phyloP scores from a whole-genome alignment of 2,113 vertebrate genomes.

The Bubalus kerabau region DNA sequence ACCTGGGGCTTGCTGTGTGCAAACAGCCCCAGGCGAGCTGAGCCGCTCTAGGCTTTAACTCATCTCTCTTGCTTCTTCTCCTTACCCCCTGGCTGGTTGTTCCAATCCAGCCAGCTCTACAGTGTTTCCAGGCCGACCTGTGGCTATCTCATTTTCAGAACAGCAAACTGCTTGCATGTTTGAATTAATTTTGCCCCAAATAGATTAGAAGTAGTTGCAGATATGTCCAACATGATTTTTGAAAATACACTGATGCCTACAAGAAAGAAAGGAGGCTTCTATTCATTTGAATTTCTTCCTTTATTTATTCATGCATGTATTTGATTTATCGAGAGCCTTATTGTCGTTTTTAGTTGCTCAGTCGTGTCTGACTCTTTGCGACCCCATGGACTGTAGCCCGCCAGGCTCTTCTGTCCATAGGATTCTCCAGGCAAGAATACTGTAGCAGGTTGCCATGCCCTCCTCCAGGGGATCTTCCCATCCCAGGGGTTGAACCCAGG shows the following conservation, averaged over 20 bases:
- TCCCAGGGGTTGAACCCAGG: neutral
- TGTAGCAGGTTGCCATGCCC: neutral
- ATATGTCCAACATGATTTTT: neutral
- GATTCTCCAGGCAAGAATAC: neutral
- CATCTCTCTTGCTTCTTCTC: neutral
- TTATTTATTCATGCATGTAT: neutral
- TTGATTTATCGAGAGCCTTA: neutral
- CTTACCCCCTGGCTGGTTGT: neutral
- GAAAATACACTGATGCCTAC: neutral
- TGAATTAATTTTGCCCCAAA: neutral
- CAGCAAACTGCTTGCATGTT: neutral
- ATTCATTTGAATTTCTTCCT: neutral
- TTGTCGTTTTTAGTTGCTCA: neutral
- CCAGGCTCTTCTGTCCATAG: neutral
- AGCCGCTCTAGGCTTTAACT: neutral
- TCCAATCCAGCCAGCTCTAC: neutral
- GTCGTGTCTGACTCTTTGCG: accelerated
- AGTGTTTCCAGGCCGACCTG: neutral
- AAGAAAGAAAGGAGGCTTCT: neutral
- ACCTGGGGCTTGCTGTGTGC: neutral
- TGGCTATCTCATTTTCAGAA: neutral
- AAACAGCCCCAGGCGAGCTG: neutral
- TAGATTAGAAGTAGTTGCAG: neutral
- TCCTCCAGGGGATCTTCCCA: neutral
- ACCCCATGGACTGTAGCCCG: accelerated